Percentiles rank a stretch among this genome's conserved stretches.
These are phyloP conservation scores for Zaprionus camerounensis DNA, from an alignment of 1,140 invertebrate genomes.

Conservation along the genomic window DNA sequence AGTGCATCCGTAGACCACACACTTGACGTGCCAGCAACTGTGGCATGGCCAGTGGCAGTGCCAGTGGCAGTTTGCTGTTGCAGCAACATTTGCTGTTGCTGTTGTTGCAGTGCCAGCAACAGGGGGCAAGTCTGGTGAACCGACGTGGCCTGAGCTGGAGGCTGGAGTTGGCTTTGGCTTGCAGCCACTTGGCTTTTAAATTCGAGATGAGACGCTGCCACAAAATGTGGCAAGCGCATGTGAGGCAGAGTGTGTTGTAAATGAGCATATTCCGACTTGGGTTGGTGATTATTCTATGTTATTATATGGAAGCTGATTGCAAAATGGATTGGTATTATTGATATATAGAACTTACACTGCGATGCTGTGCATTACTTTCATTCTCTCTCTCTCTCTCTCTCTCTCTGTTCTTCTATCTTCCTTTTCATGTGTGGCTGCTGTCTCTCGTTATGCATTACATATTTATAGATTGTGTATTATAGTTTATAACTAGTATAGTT, in stretches of 20 bases:
- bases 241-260: not conserved
- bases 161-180: slow-evolving; percentile 12
- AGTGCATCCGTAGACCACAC: slow-evolving; percentile 77
- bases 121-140: not conserved
- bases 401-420: too few relatives aligned
- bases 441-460: too few relatives aligned
- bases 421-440: too few relatives aligned
- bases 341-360: too few relatives aligned
- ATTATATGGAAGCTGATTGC: too few relatives aligned
- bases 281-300: not conserved
- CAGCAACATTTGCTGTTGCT: not conserved
- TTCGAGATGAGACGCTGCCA: slow-evolving; percentile 54
- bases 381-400: too few relatives aligned
- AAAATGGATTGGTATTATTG: too few relatives aligned
- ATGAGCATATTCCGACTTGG: not conserved
- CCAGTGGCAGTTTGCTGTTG: not conserved
- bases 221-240: not conserved
- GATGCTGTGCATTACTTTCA: too few relatives aligned
- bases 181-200: slow-evolving; percentile 58
- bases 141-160: not conserved
- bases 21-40: slow-evolving; percentile 51
- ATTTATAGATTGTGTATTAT: too few relatives aligned
- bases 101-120: not conserved
- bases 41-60: slow-evolving; percentile 1
- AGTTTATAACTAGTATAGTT: too few relatives aligned